These are phyloP conservation scores for Drosophila nigrodunni DNA, from an alignment of 1,140 invertebrate species.

Conservation along the genomic window DNA sequence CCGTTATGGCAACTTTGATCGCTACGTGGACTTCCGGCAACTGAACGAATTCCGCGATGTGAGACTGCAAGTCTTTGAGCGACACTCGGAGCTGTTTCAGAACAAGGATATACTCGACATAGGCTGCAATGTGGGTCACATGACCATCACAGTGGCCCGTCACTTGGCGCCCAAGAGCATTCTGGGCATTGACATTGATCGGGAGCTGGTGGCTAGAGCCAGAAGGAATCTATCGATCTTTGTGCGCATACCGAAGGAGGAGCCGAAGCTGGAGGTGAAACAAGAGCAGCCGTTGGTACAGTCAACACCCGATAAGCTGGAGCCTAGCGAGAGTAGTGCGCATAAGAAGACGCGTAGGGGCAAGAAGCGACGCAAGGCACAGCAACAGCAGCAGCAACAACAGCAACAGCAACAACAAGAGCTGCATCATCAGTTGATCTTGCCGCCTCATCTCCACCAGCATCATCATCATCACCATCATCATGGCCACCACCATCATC, in stretches of 20 bases:
- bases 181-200: conserved; percentile 98
- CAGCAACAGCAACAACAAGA: conserved; percentile 11
- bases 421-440: conserved; percentile 4
- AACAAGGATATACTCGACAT: conserved; percentile 97
- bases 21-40: conserved; percentile 98
- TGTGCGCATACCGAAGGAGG: conserved; percentile 74
- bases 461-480: conserved; percentile 23
- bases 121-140: conserved; percentile 98
- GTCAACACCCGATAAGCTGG: conserved; percentile 13
- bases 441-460: conserved; percentile 1
- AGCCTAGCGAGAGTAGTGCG: neutral
- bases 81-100: conserved; percentile 93
- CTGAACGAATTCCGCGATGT: conserved; percentile 91
- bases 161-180: conserved; percentile 94
- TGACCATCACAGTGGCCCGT: conserved; percentile 94
- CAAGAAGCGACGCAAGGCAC: conserved; percentile 58
- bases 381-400: conserved; percentile 25
- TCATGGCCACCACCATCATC: conserved; percentile 46
- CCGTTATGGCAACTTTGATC: conserved; percentile 98
- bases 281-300: neutral
- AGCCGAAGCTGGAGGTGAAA: conserved; percentile 26
- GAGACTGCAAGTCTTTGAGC: conserved; percentile 91
- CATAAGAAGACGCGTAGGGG: conserved; percentile 67
- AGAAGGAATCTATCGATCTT: conserved; percentile 77
- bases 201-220: conserved; percentile 90